Conservation (phyloP, 1,140 invertebrate genomes). For the Drosophila repletoides region DNA sequence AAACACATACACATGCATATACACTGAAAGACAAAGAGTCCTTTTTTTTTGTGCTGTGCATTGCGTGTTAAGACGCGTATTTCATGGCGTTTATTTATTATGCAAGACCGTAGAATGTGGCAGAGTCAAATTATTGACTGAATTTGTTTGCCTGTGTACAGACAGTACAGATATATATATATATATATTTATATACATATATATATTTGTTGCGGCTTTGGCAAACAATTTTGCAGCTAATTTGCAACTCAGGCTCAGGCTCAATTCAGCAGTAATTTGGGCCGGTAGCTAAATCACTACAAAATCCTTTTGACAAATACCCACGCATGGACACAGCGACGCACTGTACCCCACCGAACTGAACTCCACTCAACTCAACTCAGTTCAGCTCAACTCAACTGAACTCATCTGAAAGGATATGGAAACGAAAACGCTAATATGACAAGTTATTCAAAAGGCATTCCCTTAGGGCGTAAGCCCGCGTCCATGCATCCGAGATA, state of each 20-base stretch:
- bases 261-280: slow-evolving; percentile 57
- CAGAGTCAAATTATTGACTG: slow-evolving; percentile 75
- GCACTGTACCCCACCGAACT: slow-evolving; percentile 27
- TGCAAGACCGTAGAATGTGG: slow-evolving; percentile 54
- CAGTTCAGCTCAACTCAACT: no score
- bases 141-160: slow-evolving; percentile 75
- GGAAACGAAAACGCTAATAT: slow-evolving; percentile 65
- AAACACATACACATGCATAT: not conserved
- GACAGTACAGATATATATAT: no score
- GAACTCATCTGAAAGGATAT: slow-evolving; percentile 15
- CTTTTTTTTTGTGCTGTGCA: no score
- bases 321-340: slow-evolving; percentile 58
- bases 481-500: slow-evolving; percentile 42
- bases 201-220: slow-evolving; percentile 58
- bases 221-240: slow-evolving; percentile 81
- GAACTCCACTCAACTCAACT: not conserved
- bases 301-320: slow-evolving; percentile 79
- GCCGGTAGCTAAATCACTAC: slow-evolving; percentile 68
- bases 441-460: slow-evolving; percentile 79
- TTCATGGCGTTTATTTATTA: slow-evolving; percentile 80
- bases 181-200: not conserved
- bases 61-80: slow-evolving; percentile 81
- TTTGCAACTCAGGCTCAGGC: slow-evolving; percentile 53
- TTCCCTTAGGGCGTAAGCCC: slow-evolving; percentile 19
- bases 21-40: not conserved